Conservation (phyloP, 1,140 invertebrate genomes). For the Drosophila pandora region DNA sequence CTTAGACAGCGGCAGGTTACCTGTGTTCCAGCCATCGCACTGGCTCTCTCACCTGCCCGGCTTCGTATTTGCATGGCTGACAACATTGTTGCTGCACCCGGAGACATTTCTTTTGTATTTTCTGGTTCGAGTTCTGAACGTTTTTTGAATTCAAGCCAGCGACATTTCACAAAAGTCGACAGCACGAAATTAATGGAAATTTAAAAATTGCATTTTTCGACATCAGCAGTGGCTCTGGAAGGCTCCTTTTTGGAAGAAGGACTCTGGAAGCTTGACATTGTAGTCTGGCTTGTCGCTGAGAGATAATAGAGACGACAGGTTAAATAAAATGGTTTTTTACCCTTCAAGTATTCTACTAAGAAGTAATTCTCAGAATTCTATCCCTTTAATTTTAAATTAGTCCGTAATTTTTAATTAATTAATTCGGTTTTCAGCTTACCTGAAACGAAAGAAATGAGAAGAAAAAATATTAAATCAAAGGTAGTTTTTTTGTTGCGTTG, state of each 20-base stretch:
- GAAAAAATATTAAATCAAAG: slow-evolving; percentile 6
- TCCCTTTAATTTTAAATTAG: neutral
- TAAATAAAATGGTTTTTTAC: slow-evolving; percentile 30
- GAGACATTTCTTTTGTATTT: slow-evolving; percentile 23
- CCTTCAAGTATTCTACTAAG: neutral
- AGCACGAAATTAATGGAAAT: slow-evolving; percentile 77
- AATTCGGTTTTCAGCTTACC: slow-evolving; percentile 39
- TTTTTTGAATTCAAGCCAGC: slow-evolving; percentile 60
- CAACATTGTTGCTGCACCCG: slow-evolving; percentile 43
- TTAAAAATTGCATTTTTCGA: slow-evolving; percentile 76
- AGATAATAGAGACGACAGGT: slow-evolving; percentile 57
- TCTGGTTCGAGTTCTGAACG: slow-evolving; percentile 12
- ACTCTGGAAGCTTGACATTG: slow-evolving; percentile 41
- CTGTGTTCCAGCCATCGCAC: slow-evolving; percentile 18
- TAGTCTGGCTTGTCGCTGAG: slow-evolving; percentile 35
- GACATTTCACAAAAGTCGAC: slow-evolving; percentile 73
- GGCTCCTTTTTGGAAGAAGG: neutral
- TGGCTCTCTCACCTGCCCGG: slow-evolving; percentile 6
- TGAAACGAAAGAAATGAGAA: slow-evolving; percentile 24
- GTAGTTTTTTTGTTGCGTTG: slow-evolving; percentile 12
- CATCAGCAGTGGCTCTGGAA: slow-evolving; percentile 14
- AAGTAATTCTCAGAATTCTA: neutral
- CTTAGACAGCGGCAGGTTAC: slow-evolving; percentile 43
- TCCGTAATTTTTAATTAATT: slow-evolving; percentile 11
- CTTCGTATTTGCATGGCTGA: slow-evolving; percentile 46